Evolutionary conservation across 2,888 invertebrate genomes (phyloP).

Genomic region (Ochlodes sylvanus): DNA sequence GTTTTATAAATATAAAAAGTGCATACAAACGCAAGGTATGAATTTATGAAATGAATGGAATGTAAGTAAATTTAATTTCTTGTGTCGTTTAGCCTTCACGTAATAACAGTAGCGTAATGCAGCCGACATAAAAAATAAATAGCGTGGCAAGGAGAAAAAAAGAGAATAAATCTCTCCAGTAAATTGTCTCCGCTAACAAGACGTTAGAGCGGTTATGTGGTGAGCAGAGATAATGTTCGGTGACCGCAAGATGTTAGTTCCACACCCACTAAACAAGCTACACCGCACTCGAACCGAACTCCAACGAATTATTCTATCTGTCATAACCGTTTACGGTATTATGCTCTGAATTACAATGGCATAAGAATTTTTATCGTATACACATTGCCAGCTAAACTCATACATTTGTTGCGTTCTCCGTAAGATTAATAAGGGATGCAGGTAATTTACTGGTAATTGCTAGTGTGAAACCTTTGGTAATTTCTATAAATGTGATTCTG

Average conservation of each 20-base stretch:
- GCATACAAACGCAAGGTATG: neutral
- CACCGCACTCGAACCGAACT: slow-evolving; percentile 45
- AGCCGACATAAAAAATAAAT: slow-evolving; percentile 31
- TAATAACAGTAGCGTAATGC: slow-evolving; percentile 41
- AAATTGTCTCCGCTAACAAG: slow-evolving; percentile 75
- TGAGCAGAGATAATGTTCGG: slow-evolving; percentile 58
- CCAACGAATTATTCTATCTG: slow-evolving; percentile 29
- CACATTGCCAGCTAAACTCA: neutral
- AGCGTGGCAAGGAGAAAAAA: slow-evolving; percentile 41
- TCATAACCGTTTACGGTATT: slow-evolving; percentile 25
- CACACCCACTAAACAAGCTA: slow-evolving; percentile 57
- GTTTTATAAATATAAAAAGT: neutral
- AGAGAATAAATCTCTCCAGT: slow-evolving; percentile 53
- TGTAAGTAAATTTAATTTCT: slow-evolving; percentile 31
- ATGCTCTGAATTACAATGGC: slow-evolving; percentile 9
- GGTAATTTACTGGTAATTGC: slow-evolving; percentile 39
- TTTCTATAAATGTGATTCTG: slow-evolving; percentile 37
- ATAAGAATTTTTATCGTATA: slow-evolving; percentile 19
- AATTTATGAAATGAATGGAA: slow-evolving; percentile 16
- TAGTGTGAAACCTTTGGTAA: slow-evolving; percentile 37
- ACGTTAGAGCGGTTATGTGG: slow-evolving; percentile 56
- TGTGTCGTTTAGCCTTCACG: slow-evolving; percentile 16
- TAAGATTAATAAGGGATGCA: slow-evolving; percentile 39
- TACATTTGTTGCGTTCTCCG: slow-evolving; percentile 26
- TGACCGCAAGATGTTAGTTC: slow-evolving; percentile 67